Conservation (phyloP, 2,888 invertebrate genomes). For the Steromphala cineraria region DNA sequence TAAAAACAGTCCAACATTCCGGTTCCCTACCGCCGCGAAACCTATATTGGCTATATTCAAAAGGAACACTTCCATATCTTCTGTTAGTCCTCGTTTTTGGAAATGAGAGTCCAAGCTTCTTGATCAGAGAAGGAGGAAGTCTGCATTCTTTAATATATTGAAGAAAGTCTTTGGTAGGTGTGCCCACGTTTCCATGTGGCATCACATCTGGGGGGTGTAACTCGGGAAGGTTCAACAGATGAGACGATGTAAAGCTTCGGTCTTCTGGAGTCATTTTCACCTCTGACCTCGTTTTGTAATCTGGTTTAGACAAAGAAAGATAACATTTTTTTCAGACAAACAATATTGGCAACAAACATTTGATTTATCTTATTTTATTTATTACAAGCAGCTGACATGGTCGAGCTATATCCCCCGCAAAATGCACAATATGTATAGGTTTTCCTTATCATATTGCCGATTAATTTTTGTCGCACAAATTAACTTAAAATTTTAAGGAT, state of each 20-base stretch:
- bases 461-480: no score
- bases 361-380: no score
- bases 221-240: constrained; percentile 68
- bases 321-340: neutral
- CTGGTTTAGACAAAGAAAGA: neutral
- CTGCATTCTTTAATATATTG: constrained; percentile 76
- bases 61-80: constrained; percentile 76
- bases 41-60: constrained; percentile 68
- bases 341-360: no score
- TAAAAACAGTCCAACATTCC: constrained; percentile 15
- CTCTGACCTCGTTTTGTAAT: constrained; percentile 63
- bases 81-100: constrained; percentile 70
- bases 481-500: no score
- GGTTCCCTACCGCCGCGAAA: neutral
- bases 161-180: constrained; percentile 77
- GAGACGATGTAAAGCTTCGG: constrained; percentile 61
- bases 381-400: no score
- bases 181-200: constrained; percentile 79
- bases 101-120: constrained; percentile 75
- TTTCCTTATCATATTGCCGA: no score
- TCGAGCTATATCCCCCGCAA: no score
- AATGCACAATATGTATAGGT: no score
- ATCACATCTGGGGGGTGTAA: constrained; percentile 73
- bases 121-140: constrained; percentile 76
- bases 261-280: constrained; percentile 57